Evolutionary conservation across 2,797 vertebrate genomes (phyloP), one percentile per base, ranked within the genome.

Genomic region (Pagetopsis macropterus): DNA sequence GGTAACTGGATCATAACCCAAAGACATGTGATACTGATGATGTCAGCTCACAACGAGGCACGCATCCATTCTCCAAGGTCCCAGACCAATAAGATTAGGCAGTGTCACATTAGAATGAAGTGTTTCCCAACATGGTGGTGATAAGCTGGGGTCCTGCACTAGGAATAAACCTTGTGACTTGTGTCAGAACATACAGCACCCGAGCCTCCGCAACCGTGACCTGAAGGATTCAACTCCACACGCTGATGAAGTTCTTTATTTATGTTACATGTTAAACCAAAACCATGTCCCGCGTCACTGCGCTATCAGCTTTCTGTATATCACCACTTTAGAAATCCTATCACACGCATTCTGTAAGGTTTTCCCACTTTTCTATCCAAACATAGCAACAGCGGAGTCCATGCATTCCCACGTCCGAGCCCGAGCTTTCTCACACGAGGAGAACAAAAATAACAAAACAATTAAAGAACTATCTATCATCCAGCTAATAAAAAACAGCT

Each of bases 381-480:
- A 85, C 74, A 84, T 9, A 75, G 70, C 72, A 61, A 58, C 55
- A 52, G 67, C 70, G n/a, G 31, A 70, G 31, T 72, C 23, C 56
- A 49, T 10, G n/a, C 77, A 83, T 90, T 92, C 92, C 84, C 85
- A 88, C 79, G 65, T 87, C 89, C 75, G 33, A 37, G 76, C 57
- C 72, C 15, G 1, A 72, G 59, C 79, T 84, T 90, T 86, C 73
- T 81, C 79, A 81, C 83, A 83, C 46, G 17, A 70, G 52, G 75
- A 76, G 44, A 63, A 76, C 6, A 87, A 84, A 70, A 78, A 85
- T 64, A 78, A 86, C 78, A 76, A 84, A 90, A 89, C 84, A 91
- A 90, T 90, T 90, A 91, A 88, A 92, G 81, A 82, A 73, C 74
- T 63, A 88, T 92, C 86, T 85, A 80, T 93, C 90, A 91, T 87